Evolutionary conservation across 2,797 vertebrate species (phyloP).

Genomic region (Sebastes hubbsi): DNA sequence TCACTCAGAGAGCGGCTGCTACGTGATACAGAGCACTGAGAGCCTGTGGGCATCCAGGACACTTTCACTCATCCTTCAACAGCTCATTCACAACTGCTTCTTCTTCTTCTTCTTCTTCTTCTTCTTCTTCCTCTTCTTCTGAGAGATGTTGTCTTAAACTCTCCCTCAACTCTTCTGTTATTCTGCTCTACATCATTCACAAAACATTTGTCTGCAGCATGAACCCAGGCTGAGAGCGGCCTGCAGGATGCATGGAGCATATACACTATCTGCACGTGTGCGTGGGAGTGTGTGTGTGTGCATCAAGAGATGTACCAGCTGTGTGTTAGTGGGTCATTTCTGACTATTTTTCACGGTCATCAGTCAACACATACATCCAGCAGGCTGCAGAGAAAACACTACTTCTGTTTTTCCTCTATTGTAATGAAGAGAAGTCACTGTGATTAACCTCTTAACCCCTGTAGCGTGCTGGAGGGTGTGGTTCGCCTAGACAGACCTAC

Average conservation of each 20-base stretch:
- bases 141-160: constrained; percentile 30
- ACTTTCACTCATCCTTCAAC: constrained; percentile 42
- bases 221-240: background rate
- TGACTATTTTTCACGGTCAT: background rate
- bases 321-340: constrained; percentile 14
- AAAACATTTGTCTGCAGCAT: background rate
- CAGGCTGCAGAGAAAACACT: background rate
- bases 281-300: background rate
- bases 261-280: background rate
- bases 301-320: background rate
- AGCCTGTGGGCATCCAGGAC: constrained; percentile 31
- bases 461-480: too few relatives aligned
- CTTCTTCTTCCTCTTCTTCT: background rate
- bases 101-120: background rate
- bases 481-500: too few relatives aligned
- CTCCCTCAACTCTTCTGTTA: background rate
- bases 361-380: background rate
- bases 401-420: background rate
- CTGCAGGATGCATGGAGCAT: background rate
- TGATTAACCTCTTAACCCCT: background rate
- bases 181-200: background rate
- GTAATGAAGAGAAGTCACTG: background rate
- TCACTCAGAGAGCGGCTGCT: constrained; percentile 26
- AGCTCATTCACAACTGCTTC: background rate
- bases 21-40: constrained; percentile 32